These are phyloP conservation scores for Todus mexicanus DNA, from an alignment of 2,797 vertebrate genomes.

Conservation along the genomic window DNA sequence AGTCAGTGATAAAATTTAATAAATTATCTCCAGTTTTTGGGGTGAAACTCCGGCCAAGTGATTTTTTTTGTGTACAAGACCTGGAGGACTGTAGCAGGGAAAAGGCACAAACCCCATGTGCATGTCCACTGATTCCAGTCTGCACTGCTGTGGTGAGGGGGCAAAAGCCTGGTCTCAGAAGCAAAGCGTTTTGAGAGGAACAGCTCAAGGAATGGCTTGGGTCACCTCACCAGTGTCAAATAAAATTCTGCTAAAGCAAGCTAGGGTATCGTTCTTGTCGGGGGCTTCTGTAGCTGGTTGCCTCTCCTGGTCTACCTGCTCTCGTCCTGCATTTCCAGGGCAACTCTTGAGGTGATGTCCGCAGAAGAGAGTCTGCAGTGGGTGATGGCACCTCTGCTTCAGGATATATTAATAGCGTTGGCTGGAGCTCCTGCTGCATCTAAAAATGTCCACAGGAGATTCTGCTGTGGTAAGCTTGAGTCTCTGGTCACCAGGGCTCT, in stretches of 20 bases:
- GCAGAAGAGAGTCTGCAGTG: background rate
- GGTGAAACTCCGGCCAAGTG: constrained; percentile 39
- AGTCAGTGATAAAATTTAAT: constrained; percentile 75
- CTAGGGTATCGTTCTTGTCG: background rate
- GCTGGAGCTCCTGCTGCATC: background rate
- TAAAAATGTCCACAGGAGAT: background rate
- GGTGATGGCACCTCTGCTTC: background rate
- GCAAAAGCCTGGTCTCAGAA: background rate
- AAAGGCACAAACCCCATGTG: background rate
- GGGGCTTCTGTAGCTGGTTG: background rate
- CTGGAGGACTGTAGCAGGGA: background rate
- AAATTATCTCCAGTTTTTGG: constrained; percentile 76
- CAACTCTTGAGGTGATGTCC: background rate
- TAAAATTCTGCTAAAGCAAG: background rate
- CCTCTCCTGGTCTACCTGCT: background rate
- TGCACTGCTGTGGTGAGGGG: background rate
- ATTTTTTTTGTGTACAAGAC: background rate
- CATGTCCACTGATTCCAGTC: accelerated
- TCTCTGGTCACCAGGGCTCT: background rate
- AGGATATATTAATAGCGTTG: background rate
- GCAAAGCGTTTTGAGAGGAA: background rate
- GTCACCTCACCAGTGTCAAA: background rate
- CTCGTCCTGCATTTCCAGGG: background rate
- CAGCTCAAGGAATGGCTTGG: background rate
- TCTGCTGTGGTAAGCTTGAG: background rate